Evolutionary conservation across 2,113 vertebrate genomes (phyloP), one percentile per base, ranked within the genome.

Genomic region (Neolamprologus devosi): DNA sequence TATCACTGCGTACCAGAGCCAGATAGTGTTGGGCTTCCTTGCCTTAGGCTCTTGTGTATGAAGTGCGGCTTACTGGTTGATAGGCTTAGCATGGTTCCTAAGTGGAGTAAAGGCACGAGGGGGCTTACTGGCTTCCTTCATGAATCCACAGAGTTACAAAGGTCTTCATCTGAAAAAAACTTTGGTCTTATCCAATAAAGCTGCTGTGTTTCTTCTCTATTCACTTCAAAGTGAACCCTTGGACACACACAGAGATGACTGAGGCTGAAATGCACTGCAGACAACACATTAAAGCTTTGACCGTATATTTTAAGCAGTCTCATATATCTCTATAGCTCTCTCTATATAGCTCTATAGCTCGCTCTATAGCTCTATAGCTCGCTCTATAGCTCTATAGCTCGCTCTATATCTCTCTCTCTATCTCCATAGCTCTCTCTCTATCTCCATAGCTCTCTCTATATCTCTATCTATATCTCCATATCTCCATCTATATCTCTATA

Each of bases 21-120:
- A 81, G 78, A 91, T 84, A 70, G 78, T 7, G 57, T 23, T 88
- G 80, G 85, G 82, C 91, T 88, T 87, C 49, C 55, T 83, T 55
- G 91, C 94, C 91, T 30, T 9, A 19, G 84, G 94, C 87, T 47
- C 54, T 53, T 88, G 87, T 87, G 88, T 60, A 91, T 91, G 51
- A 70, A 92, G 92, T 68, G 80, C 55, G 58, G 83, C 88, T 49
- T 90, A 91, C 90, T 89, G 90, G 83, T 70, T 92, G 85, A 93
- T 90, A 82, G 92, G 90, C 91, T 94, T 91, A 85, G 79, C 85
- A 83, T 85, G 84, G 86, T 70, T 70, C 91, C 84, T 58, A 57
- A 92, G 86, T 84, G 78, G n/a, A 90, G 70, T 51, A 63, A 85
- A 83, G 53, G 88, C 88, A 88, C 5, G 11, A 47, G 85, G 87